Evolutionary conservation across 1,140 invertebrate genomes (phyloP).

Genomic region (Cydia pomonella): DNA sequence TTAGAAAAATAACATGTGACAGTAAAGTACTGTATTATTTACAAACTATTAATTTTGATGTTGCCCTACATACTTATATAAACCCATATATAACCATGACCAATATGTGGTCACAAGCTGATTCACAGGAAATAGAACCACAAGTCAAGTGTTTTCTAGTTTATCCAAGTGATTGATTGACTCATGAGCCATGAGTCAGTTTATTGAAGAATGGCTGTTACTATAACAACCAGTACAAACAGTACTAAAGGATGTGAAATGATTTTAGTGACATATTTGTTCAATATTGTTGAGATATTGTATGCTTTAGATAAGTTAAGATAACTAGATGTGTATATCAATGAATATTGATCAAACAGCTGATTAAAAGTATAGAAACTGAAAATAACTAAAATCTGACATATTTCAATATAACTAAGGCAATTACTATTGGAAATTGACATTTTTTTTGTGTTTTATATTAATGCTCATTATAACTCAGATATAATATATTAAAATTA

Average conservation of each 20-base stretch:
- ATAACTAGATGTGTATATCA: background rate
- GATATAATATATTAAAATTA: background rate
- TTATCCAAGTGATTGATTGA: constrained; percentile 8
- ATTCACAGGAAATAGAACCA: constrained; percentile 3
- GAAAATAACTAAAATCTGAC: background rate
- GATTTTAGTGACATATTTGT: constrained; percentile 15
- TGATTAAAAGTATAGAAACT: no score
- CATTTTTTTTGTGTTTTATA: background rate
- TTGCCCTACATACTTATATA: no score
- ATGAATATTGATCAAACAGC: no score
- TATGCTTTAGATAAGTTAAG: background rate
- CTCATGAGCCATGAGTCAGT: constrained; percentile 23
- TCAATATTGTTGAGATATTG: constrained; percentile 11
- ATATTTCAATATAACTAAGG: background rate
- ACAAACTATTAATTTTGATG: no score
- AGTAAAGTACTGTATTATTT: background rate
- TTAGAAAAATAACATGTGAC: background rate
- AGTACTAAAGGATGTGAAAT: background rate
- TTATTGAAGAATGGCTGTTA: constrained; percentile 6
- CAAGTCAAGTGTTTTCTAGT: constrained; percentile 7
- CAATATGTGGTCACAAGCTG: constrained; percentile 15
- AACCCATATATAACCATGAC: background rate
- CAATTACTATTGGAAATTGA: background rate
- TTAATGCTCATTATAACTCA: background rate
- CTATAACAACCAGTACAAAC: constrained; percentile 30